A percentile compares a stretch with the other conserved stretches of the same genome.
Conservation (phyloP, 2,888 invertebrate species). For the Cephus rjabovi region DNA sequence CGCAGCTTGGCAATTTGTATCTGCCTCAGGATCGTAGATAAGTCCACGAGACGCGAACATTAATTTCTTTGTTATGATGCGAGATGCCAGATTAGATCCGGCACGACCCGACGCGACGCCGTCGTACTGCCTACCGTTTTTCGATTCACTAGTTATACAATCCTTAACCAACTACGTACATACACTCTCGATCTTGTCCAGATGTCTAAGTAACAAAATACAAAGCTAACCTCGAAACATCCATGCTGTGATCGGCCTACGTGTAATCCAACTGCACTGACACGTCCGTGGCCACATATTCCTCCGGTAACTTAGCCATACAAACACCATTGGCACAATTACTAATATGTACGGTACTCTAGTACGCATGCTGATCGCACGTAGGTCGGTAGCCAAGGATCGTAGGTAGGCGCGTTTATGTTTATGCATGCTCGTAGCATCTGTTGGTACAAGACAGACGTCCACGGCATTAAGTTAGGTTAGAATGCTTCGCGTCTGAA, state of each 20-base stretch:
- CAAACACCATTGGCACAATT: not conserved
- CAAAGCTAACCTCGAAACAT: not conserved
- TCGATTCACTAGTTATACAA: conserved; percentile 6
- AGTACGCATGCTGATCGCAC: not conserved
- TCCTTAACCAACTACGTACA: not conserved
- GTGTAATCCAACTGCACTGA: not conserved
- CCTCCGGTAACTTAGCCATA: not conserved
- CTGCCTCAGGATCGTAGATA: conserved; percentile 27
- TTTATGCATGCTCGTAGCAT: conserved; percentile 48
- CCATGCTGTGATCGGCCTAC: not conserved
- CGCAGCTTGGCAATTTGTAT: conserved; percentile 36
- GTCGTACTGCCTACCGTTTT: conserved; percentile 27
- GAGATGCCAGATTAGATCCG: conserved; percentile 29
- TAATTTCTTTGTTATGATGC: conserved; percentile 39
- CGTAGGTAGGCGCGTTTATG: not conserved
- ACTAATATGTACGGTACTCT: not conserved
- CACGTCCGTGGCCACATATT: not conserved
- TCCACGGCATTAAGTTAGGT: conserved; percentile 31
- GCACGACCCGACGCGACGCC: conserved; percentile 10
- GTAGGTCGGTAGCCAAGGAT: not conserved
- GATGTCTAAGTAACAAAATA: not conserved
- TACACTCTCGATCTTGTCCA: not conserved
- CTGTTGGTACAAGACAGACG: conserved; percentile 57
- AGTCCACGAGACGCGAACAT: conserved; percentile 31
- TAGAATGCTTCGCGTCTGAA: conserved; percentile 1